Percentiles rank a stretch among this genome's conserved stretches.
phyloP scores from a whole-genome alignment of 2,888 invertebrate genomes.

The Imbricaverruca yamaguchii region DNA sequence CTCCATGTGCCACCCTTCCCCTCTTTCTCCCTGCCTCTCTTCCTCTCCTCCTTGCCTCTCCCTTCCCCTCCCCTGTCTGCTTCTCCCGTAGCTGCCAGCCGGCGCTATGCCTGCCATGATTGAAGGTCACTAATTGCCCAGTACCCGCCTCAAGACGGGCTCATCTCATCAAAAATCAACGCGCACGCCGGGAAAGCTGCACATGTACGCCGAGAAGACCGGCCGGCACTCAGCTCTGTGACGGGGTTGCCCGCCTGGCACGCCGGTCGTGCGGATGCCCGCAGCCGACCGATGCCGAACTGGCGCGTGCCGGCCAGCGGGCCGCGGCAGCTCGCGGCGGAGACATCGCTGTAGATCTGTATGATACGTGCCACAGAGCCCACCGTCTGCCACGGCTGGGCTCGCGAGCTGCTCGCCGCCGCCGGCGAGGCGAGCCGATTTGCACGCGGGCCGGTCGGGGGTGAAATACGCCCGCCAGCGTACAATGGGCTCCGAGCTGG shows the following conservation, averaged over 20 bases:
- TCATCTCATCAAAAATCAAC: not conserved
- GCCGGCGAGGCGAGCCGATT: not conserved
- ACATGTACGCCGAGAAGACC: too few species aligned
- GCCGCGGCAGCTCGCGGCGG: not conserved
- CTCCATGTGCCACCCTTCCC: too few species aligned
- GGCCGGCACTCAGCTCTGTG: too few species aligned
- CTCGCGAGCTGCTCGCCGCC: not conserved
- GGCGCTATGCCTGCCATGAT: not conserved
- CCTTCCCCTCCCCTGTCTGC: too few species aligned
- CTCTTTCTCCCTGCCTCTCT: not conserved
- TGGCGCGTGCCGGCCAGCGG: not conserved
- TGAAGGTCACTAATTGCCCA: conserved; percentile 13
- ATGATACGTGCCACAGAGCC: not conserved
- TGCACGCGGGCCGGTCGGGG: not conserved
- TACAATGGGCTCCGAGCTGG: too few species aligned
- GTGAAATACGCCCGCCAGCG: too few species aligned
- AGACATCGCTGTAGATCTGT: not conserved
- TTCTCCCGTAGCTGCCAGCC: not conserved
- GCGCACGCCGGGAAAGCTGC: not conserved
- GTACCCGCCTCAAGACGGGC: not conserved
- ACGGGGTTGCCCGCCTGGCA: too few species aligned
- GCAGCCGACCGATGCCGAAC: not conserved
- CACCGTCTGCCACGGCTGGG: not conserved
- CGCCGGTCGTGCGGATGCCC: too few species aligned
- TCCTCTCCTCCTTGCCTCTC: not conserved